Conservation (phyloP, 1,140 invertebrate species). For the Melipona quadrifasciata region DNA sequence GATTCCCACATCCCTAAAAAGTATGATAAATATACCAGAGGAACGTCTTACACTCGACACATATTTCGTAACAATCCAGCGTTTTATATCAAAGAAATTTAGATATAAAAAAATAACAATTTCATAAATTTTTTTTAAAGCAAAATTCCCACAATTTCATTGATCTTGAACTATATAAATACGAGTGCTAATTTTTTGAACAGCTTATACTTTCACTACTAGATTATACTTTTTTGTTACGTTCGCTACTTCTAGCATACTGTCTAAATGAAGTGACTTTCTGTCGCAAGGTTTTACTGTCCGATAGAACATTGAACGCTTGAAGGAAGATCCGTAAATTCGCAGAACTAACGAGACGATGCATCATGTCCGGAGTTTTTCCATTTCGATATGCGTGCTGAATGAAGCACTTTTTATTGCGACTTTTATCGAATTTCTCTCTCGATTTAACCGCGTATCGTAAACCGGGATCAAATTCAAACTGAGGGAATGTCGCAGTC, state of each 20-base stretch:
- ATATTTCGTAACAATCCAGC: not conserved
- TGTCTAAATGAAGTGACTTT: not conserved
- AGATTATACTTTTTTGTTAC: not conserved
- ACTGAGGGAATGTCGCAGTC: not conserved
- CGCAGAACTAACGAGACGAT: not conserved
- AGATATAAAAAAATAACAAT: too few relatives aligned
- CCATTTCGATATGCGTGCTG: slow-evolving; percentile 34
- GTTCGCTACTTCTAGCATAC: not conserved
- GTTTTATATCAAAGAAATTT: too few relatives aligned
- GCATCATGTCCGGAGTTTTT: slow-evolving; percentile 9
- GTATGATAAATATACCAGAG: not conserved
- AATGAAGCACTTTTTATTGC: slow-evolving; percentile 42
- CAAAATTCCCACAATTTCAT: not conserved
- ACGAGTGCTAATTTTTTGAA: too few relatives aligned
- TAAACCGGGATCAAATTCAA: not conserved
- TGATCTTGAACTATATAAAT: not conserved
- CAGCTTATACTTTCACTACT: too few relatives aligned
- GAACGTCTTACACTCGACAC: not conserved
- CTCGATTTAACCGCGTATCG: slow-evolving; percentile 11
- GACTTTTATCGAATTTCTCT: slow-evolving; percentile 32
- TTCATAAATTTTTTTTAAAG: not conserved
- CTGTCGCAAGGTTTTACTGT: not conserved
- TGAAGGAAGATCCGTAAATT: not conserved
- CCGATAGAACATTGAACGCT: not conserved
- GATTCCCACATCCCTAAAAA: not conserved